Percentiles rank a stretch among this genome's conserved stretches.
Evolutionary conservation across 2,113 vertebrate species (phyloP).

Genomic region (Azemiops feae): DNA sequence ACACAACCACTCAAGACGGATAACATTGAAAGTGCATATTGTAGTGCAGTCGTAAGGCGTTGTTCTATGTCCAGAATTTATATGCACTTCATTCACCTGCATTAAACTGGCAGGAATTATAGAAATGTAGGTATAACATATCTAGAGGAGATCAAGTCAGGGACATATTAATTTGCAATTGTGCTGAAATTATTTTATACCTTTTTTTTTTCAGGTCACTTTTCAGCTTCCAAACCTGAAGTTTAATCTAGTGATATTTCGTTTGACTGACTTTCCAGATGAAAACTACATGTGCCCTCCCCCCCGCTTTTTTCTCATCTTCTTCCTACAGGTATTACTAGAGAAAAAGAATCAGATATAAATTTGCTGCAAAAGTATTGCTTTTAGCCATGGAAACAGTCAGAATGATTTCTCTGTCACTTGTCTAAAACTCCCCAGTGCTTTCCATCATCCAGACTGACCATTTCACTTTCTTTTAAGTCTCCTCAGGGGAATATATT

Average conservation of each 20-base stretch:
- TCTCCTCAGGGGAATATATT: background rate
- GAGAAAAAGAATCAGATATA: background rate
- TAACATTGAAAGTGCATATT: background rate
- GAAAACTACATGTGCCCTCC: background rate
- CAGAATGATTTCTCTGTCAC: constrained; percentile 6
- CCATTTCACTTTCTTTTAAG: constrained; percentile 23
- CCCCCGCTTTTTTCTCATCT: background rate
- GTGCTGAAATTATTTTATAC: background rate
- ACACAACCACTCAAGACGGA: background rate
- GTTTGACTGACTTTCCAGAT: background rate
- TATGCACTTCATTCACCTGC: background rate
- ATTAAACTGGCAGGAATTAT: background rate
- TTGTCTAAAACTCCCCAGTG: constrained; percentile 7
- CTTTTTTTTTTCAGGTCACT: background rate
- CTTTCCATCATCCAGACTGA: constrained; percentile 28
- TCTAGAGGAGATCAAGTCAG: background rate
- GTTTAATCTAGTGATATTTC: background rate
- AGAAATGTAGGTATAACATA: background rate
- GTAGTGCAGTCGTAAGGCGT: background rate
- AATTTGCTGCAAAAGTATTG: background rate
- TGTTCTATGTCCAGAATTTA: background rate
- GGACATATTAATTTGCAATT: background rate
- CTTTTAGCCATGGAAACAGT: constrained; percentile 13
- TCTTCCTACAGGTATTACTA: background rate
- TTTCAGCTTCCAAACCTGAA: background rate